Base-by-base conservation (phyloP, 2,797 vertebrate genomes). In the Gorsachius magnificus region DNA sequence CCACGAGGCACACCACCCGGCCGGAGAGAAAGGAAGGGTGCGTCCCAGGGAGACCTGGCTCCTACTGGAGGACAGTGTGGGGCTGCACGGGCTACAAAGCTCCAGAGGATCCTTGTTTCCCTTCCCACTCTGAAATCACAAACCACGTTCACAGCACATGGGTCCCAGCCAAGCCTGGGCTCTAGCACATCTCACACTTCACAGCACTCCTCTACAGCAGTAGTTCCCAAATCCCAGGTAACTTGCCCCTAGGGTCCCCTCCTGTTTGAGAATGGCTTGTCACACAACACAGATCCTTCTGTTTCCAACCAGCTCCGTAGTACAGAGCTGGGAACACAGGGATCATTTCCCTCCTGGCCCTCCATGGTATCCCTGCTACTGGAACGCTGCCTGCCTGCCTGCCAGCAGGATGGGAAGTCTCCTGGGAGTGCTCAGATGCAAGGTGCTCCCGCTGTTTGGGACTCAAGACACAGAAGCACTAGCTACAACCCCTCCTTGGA, bases 331-430 rank as follows among this genome's bases (percentile, higher is more conserved):
- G 85, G 64, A 43, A 20, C 35, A 14, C 50, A 1, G 33, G 61
- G 56, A 4, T 13, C 0, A 0, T 8, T 80, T 20, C 19, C 50
- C 54, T 33, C 24, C 64, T 2, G 5, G 41, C 28, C n/a, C 63
- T 41, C 61, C 24, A 0, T 0, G 17, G 61, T 24, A 53, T 10
- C 45, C 19, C 1, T 0, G 16, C 28, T 56, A 11, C 48, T 2
- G 4, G 57, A 66, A 58, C 1, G 2, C 35, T 72, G 36, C 46
- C 53, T 8, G 36, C 46, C 53, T 8, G 35, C 5, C 25, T 6
- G 33, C 13, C 61, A 26, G 69, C n/a, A 18, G 65, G 31, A 31
- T 4, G 46, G 48, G n/a, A 19, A 71, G 31, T 15, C 75, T n/a
- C 56, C 65, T 19, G 45, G 46, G 13, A 69, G 70, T 4, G 60